Evolutionary conservation across 2,797 vertebrate species (phyloP).

Genomic region (Cyclopterus lumpus): DNA sequence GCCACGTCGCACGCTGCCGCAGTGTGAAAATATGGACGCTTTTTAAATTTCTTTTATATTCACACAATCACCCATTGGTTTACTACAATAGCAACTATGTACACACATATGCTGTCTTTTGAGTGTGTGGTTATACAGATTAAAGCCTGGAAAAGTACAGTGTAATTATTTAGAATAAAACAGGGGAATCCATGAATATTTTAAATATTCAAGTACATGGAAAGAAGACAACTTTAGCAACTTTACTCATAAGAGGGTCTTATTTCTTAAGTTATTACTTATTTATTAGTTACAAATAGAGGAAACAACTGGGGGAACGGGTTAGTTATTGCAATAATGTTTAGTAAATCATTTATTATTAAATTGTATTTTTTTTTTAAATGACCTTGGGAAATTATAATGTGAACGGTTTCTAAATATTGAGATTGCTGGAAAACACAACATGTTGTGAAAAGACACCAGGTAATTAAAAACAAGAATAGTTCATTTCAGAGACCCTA

Average conservation of each 20-base stretch:
- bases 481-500: background rate
- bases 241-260: background rate
- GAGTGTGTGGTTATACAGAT: background rate
- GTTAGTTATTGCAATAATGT: background rate
- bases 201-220: background rate
- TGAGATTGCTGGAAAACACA: background rate
- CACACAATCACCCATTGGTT: background rate
- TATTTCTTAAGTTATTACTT: background rate
- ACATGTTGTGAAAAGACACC: background rate
- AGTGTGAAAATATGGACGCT: slow-evolving; percentile 13
- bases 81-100: background rate
- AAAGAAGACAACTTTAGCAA: background rate
- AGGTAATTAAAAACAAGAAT: slow-evolving; percentile 2
- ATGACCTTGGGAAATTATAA: background rate
- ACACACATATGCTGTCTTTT: background rate
- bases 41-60: background rate
- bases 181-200: background rate
- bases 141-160: background rate
- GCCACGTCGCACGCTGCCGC: slow-evolving; percentile 26
- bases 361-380: too few relatives aligned
- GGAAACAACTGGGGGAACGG: background rate
- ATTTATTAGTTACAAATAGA: background rate
- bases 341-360: background rate
- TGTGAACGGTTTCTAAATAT: background rate
- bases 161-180: background rate